Evolutionary conservation across 2,888 invertebrate species (phyloP).

Genomic region (Octonoba sinensis): DNA sequence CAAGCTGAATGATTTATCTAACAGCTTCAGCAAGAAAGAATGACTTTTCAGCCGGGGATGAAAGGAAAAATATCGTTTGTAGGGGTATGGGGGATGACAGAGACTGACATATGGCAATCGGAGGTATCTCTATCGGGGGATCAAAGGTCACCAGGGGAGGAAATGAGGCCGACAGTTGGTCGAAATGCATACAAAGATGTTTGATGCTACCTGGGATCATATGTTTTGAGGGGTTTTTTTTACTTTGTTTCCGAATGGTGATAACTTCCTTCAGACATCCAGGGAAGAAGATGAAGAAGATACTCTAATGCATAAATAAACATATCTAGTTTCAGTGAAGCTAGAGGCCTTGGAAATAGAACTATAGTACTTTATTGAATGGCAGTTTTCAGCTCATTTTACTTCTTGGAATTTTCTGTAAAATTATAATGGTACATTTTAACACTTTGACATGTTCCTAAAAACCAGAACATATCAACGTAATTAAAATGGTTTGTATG

Average conservation of each 20-base stretch:
- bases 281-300: too few species aligned
- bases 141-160: constrained; percentile 43
- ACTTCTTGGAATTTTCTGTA: too few species aligned
- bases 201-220: neutral
- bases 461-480: too few species aligned
- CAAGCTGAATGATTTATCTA: neutral
- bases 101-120: constrained; percentile 52
- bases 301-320: too few species aligned
- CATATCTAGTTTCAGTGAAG: too few species aligned
- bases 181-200: neutral
- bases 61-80: neutral
- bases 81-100: constrained; percentile 4
- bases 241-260: constrained; percentile 7
- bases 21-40: neutral
- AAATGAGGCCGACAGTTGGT: constrained; percentile 57
- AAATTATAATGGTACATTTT: too few species aligned
- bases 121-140: constrained; percentile 46
- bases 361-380: too few species aligned
- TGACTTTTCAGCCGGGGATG: neutral
- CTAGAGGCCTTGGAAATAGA: too few species aligned
- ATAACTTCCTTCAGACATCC: constrained; percentile 10
- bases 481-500: too few species aligned
- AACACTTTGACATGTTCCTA: too few species aligned
- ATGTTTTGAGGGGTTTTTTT: neutral
- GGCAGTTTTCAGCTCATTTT: too few species aligned